Evolutionary conservation across 2,888 invertebrate species (phyloP), one percentile per base, ranked within the genome.

Genomic region (Drosophila paracracens): DNA sequence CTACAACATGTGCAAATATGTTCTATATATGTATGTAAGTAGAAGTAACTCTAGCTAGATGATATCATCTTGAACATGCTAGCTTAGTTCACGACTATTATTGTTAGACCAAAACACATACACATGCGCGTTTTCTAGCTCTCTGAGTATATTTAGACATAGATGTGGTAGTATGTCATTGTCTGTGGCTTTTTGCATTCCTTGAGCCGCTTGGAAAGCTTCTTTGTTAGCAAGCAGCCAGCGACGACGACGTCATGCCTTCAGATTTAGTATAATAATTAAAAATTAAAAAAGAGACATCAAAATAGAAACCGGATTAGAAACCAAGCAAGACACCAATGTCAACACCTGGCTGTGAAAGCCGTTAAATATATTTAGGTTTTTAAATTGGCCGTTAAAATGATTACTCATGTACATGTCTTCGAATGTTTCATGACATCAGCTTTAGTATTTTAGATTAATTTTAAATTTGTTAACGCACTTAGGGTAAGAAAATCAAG

Each of bases 1-100:
- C 40, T n/a, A 59, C 25, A 38, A 60, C 6, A 54, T 48, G 54
- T 59, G 51, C 48, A 36, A 70, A 58, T 25, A 21, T 52, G 50
- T 61, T 68, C 38, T 11, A 38, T 27, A 35, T 40, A 18, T 10
- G 21, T 13, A 40, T 25, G 31, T n/a, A 46, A n/a, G 31, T 25
- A 1, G 5, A 40, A 35, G 50, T 27, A 35, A 59, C 61, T 43
- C 43, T 40, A 73, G 70, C 79, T 72, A 84, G 86, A 90, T 90
- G 91, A 91, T 90, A 90, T 91, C 90, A 91, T 91, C 82, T 90
- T 74, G 46, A 59, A 38, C 76, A 77, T 87, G 83, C 85, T 82
- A 82, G 77, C 63, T 76, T 67, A 81, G 78, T 73, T 83, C 74
- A 77, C 83, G 74, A 66, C 79, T 70, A 85, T 70, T 71, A 62